phyloP scores from a whole-genome alignment of 1,140 invertebrate species.

The Conopomorpha cramerella region DNA sequence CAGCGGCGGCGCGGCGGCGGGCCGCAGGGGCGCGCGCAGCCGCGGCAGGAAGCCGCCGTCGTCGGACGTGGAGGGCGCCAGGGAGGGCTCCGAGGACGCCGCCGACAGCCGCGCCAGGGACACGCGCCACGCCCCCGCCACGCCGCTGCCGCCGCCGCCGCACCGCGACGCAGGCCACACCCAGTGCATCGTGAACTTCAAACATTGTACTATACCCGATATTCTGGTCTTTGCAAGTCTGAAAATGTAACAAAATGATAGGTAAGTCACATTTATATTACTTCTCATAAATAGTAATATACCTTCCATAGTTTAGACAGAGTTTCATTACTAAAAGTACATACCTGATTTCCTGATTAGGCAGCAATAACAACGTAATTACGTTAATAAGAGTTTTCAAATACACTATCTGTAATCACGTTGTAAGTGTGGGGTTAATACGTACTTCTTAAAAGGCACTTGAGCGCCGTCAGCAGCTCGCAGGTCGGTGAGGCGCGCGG shows the following conservation, averaged over 20 bases:
- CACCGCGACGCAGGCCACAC: constrained; percentile 71
- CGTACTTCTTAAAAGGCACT: constrained; percentile 98
- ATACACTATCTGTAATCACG: no score
- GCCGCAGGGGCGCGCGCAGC: constrained; percentile 66
- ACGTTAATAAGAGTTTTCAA: neutral
- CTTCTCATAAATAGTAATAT: no score
- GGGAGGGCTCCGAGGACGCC: constrained; percentile 71
- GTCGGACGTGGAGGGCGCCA: constrained; percentile 65
- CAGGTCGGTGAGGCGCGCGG: constrained; percentile 90
- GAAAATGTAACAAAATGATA: constrained; percentile 17
- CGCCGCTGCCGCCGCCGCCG: constrained; percentile 63
- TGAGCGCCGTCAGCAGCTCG: constrained; percentile 85
- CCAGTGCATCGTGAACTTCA: constrained; percentile 69
- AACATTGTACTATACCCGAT: constrained; percentile 82
- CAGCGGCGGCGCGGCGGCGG: constrained; percentile 72
- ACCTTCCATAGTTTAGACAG: neutral
- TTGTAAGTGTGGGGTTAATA: no score
- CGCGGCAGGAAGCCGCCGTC: constrained; percentile 78
- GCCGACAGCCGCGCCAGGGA: constrained; percentile 76
- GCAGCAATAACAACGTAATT: constrained; percentile 10
- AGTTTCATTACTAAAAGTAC: no score
- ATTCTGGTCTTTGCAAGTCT: constrained; percentile 92
- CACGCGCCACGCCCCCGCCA: constrained; percentile 63
- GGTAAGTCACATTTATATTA: no score
- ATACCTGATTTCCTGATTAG: constrained; percentile 47